Evolutionary conservation across 2,113 vertebrate species (phyloP), one percentile per base, ranked within the genome.

Genomic region (Orthonyx spaldingii): DNA sequence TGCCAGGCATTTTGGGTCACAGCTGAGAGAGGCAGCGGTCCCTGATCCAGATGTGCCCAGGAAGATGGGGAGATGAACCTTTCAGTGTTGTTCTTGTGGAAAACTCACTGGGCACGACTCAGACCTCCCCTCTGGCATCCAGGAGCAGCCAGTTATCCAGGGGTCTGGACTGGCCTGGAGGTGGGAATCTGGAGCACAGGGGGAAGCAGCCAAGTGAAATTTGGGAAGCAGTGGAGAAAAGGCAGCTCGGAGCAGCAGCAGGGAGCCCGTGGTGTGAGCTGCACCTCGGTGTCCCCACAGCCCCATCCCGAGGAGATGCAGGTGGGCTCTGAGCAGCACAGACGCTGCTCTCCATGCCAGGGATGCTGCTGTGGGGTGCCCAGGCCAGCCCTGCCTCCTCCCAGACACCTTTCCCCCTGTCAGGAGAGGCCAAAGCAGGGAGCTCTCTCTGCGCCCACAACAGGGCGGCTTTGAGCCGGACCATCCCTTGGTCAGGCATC

Each of bases 401-500:
- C 57, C 61, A 24, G 20, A 16, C 24, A 14, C 15, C 27, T 70
- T 55, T 11, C 16, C 6, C 7, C 8, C 7, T 13, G 13, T 7
- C 20, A 14, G 72, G 49, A 61, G 46, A 72, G n/a, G 23, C 13
- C 70, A 35, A 16, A 72, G 81, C 74, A 32, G 53, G 89, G 56
- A 79, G 15, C 20, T 60, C 0, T 0, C 47, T 56, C 32, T 1
- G 1, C 37, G 53, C 7, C 84, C n/a, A 9, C 10, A 5, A 72
- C 16, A 3, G 80, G 87, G 70, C 6, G 21, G 77, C 59, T 93
- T 63, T 28, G 78, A 93, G 82, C 78, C 66, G 93, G 94, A 91
- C 96, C 50, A 74, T 74, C 91, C 87, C 90, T 91, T 26, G 93
- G 90, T 94, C 94, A 93, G 94, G 79, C 87, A 91, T 82, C 90